Evolutionary conservation across 2,888 invertebrate species (phyloP), one percentile per base, ranked within the genome.

Genomic region (Petrolisthes cinctipes): DNA sequence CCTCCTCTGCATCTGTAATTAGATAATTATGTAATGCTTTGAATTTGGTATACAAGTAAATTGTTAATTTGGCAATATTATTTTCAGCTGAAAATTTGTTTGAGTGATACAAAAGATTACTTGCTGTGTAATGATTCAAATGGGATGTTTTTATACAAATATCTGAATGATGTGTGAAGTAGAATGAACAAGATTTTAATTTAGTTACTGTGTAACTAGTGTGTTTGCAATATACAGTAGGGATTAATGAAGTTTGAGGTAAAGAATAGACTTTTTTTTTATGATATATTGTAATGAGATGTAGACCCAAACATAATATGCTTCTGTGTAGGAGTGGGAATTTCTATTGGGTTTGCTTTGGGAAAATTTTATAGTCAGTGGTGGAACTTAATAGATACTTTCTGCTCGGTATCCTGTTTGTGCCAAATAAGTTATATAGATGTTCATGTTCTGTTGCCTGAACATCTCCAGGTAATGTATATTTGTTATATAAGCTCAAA

Each of bases 151-250:
- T 17, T 66, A 82, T 54, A 17, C 20, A 80, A 23, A 78, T 53
- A 14, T 6, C 51, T 7, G 37, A 51, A 37, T 61, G 68, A 79
- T 54, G 20, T 61, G 79, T 20, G 23, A 20, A 56, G 17, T 85
- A 79, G 71, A 14, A 71, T 79, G 71, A 68, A 82, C 51, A 82
- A 14, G 51, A n/a, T 66, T 86, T 83, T 86, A 76, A 56, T 84
- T 81, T 87, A 87, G 87, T 87, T 87, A 87, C 87, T 87, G 73
- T 87, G 87, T 87, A 87, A 87, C 87, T 87, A 87, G 86, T 86
- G 82, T 84, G 51, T 68, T 56, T 80, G 61, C 78, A 68, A 86
- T 86, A 20, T 86, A 37, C 37, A 37, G 37, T 37, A 86, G 83
- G 86, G 86, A 86, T 86, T 83, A 86, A 68, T 68, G 53, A 82